These are phyloP conservation scores for Campylomormyrus tamandua DNA, from an alignment of 2,113 vertebrate genomes.

Conservation along the genomic window DNA sequence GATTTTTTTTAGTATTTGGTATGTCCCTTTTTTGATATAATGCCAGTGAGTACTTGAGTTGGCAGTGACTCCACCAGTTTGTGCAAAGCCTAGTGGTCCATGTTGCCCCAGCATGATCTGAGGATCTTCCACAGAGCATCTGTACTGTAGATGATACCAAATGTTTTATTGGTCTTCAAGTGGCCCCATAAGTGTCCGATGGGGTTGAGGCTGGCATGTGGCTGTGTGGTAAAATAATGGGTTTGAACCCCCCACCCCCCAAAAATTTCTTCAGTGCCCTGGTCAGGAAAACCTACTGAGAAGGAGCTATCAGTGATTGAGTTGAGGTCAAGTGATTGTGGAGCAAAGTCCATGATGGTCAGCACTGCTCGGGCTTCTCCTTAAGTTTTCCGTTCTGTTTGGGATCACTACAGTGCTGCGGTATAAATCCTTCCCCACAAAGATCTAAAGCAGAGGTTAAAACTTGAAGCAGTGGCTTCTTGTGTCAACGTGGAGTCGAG, in stretches of 20 bases:
- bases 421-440: neutral
- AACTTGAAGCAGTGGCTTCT: neutral
- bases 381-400: neutral
- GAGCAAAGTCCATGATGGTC: neutral
- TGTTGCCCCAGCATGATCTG: neutral
- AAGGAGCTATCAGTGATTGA: neutral
- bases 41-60: neutral
- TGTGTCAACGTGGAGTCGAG: neutral
- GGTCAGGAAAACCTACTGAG: neutral
- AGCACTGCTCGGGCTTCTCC: neutral
- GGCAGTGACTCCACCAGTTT: neutral
- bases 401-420: neutral
- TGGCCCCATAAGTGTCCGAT: neutral
- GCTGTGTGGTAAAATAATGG: neutral
- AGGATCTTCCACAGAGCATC: neutral
- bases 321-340: neutral
- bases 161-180: neutral
- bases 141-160: neutral
- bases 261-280: neutral
- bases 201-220: neutral
- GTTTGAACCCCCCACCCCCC: neutral
- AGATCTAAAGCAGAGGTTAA: neutral
- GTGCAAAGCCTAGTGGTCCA: neutral
- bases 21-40: neutral
- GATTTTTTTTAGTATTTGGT: neutral